These are phyloP conservation scores for Aselliscus stoliczkanus DNA, from an alignment of 2,797 vertebrate species.

Conservation along the genomic window DNA sequence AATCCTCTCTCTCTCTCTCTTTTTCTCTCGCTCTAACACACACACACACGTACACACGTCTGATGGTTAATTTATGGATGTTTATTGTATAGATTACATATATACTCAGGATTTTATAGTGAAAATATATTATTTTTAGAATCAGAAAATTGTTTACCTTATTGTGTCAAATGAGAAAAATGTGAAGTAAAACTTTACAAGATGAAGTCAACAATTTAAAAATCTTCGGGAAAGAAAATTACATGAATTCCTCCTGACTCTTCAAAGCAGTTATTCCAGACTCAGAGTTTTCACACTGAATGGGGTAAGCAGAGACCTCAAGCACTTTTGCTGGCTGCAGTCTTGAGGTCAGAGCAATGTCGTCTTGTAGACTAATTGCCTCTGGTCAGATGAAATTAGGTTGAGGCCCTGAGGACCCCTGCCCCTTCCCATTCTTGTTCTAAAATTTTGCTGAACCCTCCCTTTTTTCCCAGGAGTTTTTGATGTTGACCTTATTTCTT, in stretches of 20 bases:
- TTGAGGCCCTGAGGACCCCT: neutral
- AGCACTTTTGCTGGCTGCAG: neutral
- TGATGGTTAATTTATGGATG: neutral
- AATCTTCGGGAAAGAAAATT: neutral
- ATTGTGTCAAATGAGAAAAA: neutral
- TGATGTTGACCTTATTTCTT: slow-evolving; percentile 24
- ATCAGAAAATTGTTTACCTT: neutral
- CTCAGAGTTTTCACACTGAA: neutral
- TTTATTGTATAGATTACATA: neutral
- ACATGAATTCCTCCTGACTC: neutral
- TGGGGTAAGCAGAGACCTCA: neutral
- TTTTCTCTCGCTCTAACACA: neutral
- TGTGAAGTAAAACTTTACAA: neutral
- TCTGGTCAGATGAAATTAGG: slow-evolving; percentile 33
- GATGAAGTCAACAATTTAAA: neutral
- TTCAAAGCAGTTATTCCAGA: neutral
- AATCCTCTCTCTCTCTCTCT: neutral
- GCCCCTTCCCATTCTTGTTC: neutral
- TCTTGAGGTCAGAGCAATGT: neutral
- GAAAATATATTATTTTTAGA: neutral
- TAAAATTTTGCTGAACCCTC: neutral
- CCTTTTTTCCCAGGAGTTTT: neutral
- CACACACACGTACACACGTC: neutral
- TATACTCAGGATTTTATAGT: neutral
- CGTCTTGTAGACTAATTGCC: slow-evolving; percentile 1